Base-by-base conservation (phyloP, 2,797 vertebrate genomes). In the Carduelis carduelis region DNA sequence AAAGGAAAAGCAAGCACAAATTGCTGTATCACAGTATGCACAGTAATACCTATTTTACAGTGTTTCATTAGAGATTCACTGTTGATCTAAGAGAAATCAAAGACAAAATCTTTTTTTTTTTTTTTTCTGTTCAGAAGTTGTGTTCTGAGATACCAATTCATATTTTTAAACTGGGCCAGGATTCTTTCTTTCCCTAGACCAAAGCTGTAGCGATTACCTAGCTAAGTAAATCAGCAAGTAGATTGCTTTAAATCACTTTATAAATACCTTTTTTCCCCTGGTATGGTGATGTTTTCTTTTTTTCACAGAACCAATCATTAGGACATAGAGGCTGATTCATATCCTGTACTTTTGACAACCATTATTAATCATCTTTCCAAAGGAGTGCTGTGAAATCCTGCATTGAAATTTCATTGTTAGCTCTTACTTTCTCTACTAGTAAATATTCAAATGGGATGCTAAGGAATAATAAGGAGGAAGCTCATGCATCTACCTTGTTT, bases 301-400 rank as follows among this genome's bases (percentile, higher is more conserved):
- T 94, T 39, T 93, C 59, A 74, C 72, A 74, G 41, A 87, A 21
- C 57, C 91, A 92, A 90, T 78, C 71, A 92, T 82, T 37, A 95
- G 69, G 55, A 76, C 83, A 85, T 57, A 65, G 91, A 93, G 60
- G 57, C 32, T 96, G 83, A 94, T 95, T 96, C 90, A 95, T 91
- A 87, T 93, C 93, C 95, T 96, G 88, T 94, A 75, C 70, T 96
- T 97, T 95, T 61, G 97, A 64, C 78, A 96, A 83, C 46, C 19
- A 55, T 76, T 96, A 94, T 97, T 97, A 97, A 97, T 97, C 87
- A 96, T 68, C 52, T 86, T 95, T 96, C 79, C 69, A 85, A 87
- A 92, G 85, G 66, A 78, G 21, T 76, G 71, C 52, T 92, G 76
- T 86, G 83, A 88, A 88, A 87, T 75, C 30, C n/a, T 88, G 41